These are phyloP conservation scores for Drosophila simulans DNA, from an alignment of 1,140 invertebrate species.

Conservation along the genomic window DNA sequence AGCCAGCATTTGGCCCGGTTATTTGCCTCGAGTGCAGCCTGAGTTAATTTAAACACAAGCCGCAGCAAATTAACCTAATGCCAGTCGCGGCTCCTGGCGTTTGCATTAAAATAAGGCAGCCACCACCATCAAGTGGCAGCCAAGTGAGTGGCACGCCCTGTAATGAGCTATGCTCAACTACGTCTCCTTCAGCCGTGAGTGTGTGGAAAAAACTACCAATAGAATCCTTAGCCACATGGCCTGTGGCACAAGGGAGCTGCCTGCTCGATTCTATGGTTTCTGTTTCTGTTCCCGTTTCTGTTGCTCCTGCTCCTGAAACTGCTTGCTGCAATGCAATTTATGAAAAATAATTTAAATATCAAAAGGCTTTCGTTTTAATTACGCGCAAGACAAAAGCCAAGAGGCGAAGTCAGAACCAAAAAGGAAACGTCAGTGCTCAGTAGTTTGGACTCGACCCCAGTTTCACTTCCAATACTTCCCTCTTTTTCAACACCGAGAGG, in stretches of 20 bases:
- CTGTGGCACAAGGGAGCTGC: not conserved
- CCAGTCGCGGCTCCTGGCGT: conserved; percentile 32
- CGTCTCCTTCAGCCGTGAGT: not conserved
- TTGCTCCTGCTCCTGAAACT: not conserved
- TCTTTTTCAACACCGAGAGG: not conserved
- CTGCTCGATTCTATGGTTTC: not conserved
- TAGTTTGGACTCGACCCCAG: conserved; percentile 30
- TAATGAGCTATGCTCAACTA: conserved; percentile 10
- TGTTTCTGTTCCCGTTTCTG: not conserved
- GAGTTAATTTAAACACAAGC: conserved; percentile 73
- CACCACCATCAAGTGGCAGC: conserved; percentile 31
- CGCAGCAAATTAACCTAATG: conserved; percentile 76
- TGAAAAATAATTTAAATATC: conserved; percentile 83
- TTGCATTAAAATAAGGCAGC: conserved; percentile 53
- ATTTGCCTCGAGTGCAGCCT: conserved; percentile 31
- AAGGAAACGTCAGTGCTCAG: conserved; percentile 46
- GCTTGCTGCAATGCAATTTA: conserved; percentile 69
- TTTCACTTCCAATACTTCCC: conserved; percentile 23
- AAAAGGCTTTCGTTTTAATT: conserved; percentile 83
- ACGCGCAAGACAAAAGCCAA: conserved; percentile 70
- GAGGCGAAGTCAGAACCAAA: conserved; percentile 53
- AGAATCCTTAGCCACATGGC: conserved; percentile 21
- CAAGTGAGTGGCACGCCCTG: conserved; percentile 22
- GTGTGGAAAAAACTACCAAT: conserved; percentile 25
- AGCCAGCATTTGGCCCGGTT: conserved; percentile 3